A percentile compares a stretch with the other conserved stretches of the same genome.
These are phyloP conservation scores for Hylaeus anthracinus DNA, from an alignment of 1,140 invertebrate species.

Conservation along the genomic window DNA sequence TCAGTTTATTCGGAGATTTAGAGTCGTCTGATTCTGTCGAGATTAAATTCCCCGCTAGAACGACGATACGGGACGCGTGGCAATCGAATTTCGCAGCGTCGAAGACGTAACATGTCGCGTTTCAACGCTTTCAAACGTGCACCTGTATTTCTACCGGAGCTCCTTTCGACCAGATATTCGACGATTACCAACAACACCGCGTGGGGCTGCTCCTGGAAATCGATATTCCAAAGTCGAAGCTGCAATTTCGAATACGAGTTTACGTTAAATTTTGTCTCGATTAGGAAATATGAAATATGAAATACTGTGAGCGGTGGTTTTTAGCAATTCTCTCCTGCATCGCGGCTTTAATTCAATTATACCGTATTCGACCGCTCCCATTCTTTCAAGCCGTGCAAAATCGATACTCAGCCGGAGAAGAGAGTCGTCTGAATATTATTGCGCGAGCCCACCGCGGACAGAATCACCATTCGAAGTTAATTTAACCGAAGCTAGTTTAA, in stretches of 20 bases:
- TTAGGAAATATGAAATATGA: no score
- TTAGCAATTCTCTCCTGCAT: no score
- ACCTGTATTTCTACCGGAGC: no score
- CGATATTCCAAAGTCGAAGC: no score
- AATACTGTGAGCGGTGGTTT: no score
- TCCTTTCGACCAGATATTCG: no score
- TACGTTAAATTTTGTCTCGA: no score
- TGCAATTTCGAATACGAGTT: background rate
- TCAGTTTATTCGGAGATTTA: background rate
- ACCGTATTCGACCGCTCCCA: background rate
- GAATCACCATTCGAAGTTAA: background rate
- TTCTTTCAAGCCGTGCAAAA: background rate
- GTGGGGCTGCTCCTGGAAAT: no score
- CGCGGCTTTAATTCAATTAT: background rate
- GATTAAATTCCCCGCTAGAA: background rate
- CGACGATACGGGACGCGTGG: background rate
- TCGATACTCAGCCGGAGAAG: background rate
- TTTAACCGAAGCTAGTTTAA: background rate
- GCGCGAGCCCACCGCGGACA: background rate
- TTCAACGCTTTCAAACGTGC: background rate
- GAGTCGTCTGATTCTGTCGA: background rate
- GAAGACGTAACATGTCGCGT: background rate
- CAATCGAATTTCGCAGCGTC: background rate
- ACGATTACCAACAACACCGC: no score
- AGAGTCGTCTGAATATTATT: background rate